Evolutionary conservation across 92 coral and sea anemone genomes (phyloP).

Genomic region (Epizoanthus scotinus): DNA sequence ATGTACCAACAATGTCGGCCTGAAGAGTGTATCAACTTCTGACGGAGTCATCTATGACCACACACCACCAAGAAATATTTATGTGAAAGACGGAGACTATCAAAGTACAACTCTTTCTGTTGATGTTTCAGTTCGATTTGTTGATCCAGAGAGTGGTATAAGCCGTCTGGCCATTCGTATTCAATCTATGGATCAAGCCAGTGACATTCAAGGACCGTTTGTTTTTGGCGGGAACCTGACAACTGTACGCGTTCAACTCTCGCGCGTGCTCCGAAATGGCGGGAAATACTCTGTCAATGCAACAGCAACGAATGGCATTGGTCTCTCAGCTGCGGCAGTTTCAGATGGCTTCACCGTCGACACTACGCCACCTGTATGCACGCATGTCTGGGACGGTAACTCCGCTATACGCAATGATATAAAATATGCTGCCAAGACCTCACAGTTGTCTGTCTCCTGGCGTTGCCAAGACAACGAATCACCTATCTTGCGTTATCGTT

Average conservation of each 20-base stretch:
- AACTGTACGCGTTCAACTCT: constrained; percentile 44
- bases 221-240: constrained; percentile 50
- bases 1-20: constrained; percentile 85
- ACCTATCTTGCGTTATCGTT: constrained; percentile 65
- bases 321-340: constrained; percentile 49
- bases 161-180: background rate
- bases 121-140: constrained; percentile 67
- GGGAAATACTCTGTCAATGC: constrained; percentile 66
- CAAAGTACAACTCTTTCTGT: constrained; percentile 54
- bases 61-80: constrained; percentile 69
- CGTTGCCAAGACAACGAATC: constrained; percentile 79
- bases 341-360: constrained; percentile 88
- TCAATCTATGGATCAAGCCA: background rate
- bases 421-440: constrained; percentile 56
- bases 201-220: constrained; percentile 65
- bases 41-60: constrained; percentile 79
- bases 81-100: constrained; percentile 67
- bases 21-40: constrained; percentile 60
- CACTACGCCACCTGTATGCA: constrained; percentile 83
- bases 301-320: constrained; percentile 82
- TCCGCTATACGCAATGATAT: constrained; percentile 45
- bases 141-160: constrained; percentile 83
- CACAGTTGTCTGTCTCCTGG: constrained; percentile 69
- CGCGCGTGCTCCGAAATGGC: constrained; percentile 57
- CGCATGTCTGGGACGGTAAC: constrained; percentile 71